Percentiles rank a stretch among this genome's conserved stretches.
phyloP scores from a whole-genome alignment of 2,113 vertebrate genomes.

The Elaphurus davidianus region DNA sequence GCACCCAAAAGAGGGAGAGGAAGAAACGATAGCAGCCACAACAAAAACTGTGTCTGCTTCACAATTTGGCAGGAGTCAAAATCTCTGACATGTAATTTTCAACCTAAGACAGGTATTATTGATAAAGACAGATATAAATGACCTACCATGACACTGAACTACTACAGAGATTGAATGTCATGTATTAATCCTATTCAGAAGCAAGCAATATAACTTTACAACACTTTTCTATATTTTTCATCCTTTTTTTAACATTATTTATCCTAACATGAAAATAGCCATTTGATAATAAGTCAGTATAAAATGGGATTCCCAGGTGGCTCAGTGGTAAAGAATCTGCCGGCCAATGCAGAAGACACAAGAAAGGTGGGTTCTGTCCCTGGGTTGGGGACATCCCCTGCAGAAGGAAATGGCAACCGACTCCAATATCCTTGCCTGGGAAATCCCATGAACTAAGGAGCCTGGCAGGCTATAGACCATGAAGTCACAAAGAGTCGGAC shows the following conservation, averaged over 20 bases:
- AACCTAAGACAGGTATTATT: constrained; percentile 4
- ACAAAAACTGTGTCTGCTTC: not conserved
- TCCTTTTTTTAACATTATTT: not conserved
- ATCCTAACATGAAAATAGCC: constrained; percentile 33
- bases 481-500: not conserved
- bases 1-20: not conserved
- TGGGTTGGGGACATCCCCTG: not conserved
- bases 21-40: not conserved
- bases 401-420: not conserved
- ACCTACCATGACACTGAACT: not conserved
- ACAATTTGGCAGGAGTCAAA: not conserved
- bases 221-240: not conserved
- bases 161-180: constrained; percentile 21
- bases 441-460: not conserved
- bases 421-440: not conserved
- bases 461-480: not conserved
- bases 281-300: constrained; percentile 5
- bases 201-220: not conserved
- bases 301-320: not conserved
- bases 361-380: not conserved
- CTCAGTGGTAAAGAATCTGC: not conserved
- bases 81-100: constrained; percentile 26
- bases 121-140: constrained; percentile 38
- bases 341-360: not conserved
- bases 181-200: not conserved